Percentiles rank a stretch among this genome's conserved stretches.
phyloP scores from a whole-genome alignment of 2,113 vertebrate genomes.

The Nestor notabilis region DNA sequence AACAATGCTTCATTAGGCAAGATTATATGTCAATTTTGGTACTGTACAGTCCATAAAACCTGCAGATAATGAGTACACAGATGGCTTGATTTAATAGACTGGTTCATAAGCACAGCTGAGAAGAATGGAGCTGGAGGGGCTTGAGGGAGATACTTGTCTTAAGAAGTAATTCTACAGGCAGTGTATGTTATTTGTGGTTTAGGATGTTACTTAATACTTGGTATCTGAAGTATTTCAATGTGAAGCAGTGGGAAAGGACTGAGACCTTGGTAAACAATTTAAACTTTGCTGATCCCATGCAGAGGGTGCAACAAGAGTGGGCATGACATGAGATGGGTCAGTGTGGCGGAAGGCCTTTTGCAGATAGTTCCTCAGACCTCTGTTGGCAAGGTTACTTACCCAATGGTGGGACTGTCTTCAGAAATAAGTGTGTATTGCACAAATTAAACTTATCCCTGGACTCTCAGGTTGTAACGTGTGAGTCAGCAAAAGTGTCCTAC shows the following conservation, averaged over 20 bases:
- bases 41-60: background rate
- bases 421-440: background rate
- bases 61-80: background rate
- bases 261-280: background rate
- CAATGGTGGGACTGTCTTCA: background rate
- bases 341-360: background rate
- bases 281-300: background rate
- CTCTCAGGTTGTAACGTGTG: background rate
- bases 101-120: background rate
- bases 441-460: background rate
- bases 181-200: background rate
- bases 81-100: background rate
- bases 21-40: background rate
- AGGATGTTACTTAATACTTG: background rate
- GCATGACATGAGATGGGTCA: background rate
- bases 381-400: background rate
- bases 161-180: background rate
- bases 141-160: background rate
- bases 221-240: background rate
- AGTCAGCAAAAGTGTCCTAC: background rate
- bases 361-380: background rate
- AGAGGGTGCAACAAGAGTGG: background rate
- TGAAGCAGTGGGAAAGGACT: background rate
- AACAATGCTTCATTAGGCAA: background rate
- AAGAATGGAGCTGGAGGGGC: background rate